Conservation (phyloP, 2,113 vertebrate genomes). For the Oncorhynchus mykiss region DNA sequence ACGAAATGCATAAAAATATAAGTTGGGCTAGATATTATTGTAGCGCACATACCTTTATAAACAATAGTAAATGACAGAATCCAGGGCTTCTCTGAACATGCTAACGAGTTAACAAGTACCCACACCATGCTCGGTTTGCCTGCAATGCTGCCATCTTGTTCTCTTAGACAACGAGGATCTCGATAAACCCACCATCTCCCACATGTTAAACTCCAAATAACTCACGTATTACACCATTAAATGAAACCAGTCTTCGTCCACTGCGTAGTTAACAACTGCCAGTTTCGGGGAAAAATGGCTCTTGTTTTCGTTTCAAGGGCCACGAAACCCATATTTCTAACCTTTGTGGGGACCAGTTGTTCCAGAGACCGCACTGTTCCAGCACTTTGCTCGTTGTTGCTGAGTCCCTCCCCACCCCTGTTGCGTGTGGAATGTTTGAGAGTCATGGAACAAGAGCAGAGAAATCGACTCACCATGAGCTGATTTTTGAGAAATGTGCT, state of each 20-base stretch:
- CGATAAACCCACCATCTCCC: slow-evolving; percentile 46
- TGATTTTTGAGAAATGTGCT: too few relatives aligned
- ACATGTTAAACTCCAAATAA: slow-evolving; percentile 47
- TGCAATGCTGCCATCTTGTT: slow-evolving; percentile 73
- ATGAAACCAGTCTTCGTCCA: slow-evolving; percentile 9
- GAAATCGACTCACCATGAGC: too few relatives aligned
- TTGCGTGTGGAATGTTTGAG: too few relatives aligned
- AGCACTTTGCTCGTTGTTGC: neutral
- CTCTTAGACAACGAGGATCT: slow-evolving; percentile 68
- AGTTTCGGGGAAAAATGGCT: slow-evolving; percentile 4
- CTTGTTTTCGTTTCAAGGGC: slow-evolving; percentile 27
- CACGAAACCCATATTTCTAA: slow-evolving; percentile 1
- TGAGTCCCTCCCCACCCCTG: too few relatives aligned
- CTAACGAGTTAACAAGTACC: slow-evolving; percentile 43
- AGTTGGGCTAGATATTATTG: neutral
- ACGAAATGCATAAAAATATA: too few relatives aligned
- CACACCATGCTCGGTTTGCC: slow-evolving; percentile 66
- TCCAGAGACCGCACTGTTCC: slow-evolving; percentile 5
- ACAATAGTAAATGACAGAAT: slow-evolving; percentile 18
- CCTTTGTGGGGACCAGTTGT: slow-evolving; percentile 12
- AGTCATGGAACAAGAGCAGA: too few relatives aligned
- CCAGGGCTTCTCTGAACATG: slow-evolving; percentile 40
- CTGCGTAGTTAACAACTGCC: slow-evolving; percentile 14
- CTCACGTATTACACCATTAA: slow-evolving; percentile 32
- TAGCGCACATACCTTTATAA: slow-evolving; percentile 43